phyloP scores from a whole-genome alignment of 2,113 vertebrate genomes.

The Leptodactylus fuscus region DNA sequence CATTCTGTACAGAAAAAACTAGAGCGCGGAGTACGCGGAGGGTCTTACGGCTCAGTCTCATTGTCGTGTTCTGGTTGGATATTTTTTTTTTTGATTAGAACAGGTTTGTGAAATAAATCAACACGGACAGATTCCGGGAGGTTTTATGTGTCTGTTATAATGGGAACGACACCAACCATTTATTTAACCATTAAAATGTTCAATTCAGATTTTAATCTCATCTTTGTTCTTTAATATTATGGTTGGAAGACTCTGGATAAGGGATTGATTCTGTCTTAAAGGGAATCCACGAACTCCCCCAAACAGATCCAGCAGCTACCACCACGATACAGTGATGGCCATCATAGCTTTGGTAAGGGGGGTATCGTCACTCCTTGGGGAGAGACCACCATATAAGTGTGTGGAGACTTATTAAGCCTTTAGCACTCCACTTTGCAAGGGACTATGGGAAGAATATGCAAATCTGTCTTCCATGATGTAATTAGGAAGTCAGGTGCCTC shows the following conservation, averaged over 20 bases:
- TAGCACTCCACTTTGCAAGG: no score
- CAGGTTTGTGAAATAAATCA: background rate
- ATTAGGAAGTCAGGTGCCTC: no score
- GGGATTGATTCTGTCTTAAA: no score
- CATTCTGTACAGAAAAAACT: constrained; percentile 15
- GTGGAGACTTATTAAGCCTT: no score
- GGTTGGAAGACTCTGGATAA: background rate
- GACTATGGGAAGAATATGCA: no score
- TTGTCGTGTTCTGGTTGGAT: background rate
- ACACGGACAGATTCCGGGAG: background rate
- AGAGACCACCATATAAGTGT: no score
- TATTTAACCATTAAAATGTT: background rate
- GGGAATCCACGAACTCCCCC: no score
- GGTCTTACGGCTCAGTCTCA: background rate
- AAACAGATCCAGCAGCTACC: no score
- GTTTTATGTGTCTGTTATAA: background rate
- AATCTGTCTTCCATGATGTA: no score
- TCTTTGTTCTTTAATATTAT: background rate
- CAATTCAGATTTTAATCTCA: background rate
- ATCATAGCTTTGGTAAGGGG: no score
- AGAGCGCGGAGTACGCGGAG: background rate
- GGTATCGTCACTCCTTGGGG: no score
- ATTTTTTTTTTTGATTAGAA: background rate
- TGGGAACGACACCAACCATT: background rate
- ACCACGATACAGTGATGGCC: no score